Conservation (phyloP, 30 jellyfish, hydroid and myxozoan species). For the Cassiopea andromeda region DNA sequence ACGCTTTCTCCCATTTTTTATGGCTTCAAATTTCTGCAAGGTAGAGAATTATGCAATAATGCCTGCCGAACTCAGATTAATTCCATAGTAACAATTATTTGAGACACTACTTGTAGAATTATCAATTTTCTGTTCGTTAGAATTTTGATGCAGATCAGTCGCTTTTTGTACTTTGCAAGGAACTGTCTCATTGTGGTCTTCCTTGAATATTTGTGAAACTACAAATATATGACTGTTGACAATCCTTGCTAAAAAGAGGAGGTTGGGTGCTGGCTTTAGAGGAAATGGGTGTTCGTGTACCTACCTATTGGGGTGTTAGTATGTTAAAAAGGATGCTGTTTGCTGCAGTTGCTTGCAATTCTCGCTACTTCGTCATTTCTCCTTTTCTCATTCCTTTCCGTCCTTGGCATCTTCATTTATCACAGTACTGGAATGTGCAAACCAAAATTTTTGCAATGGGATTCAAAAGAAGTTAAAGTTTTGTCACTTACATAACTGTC, state of each 20-base stretch:
- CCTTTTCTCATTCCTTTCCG: constrained; percentile 43
- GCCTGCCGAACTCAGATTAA: constrained; percentile 34
- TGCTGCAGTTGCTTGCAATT: constrained; percentile 19
- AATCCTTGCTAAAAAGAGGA: constrained; percentile 1
- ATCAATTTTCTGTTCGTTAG: constrained; percentile 17
- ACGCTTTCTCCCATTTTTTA: constrained; percentile 28
- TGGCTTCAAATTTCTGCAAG: constrained; percentile 44
- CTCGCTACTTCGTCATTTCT: constrained; percentile 23
- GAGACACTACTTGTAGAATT: constrained; percentile 28
- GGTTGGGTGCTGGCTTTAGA: constrained; percentile 5
- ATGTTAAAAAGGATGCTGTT: constrained; percentile 20
- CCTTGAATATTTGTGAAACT: constrained; percentile 23
- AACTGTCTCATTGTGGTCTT: constrained; percentile 35
- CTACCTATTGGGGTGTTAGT: not conserved
- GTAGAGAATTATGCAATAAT: constrained; percentile 29
- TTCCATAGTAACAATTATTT: constrained; percentile 18
- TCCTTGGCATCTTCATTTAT: constrained; percentile 45
- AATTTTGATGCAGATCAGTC: not conserved
- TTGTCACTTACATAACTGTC: not conserved
- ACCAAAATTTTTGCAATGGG: not conserved
- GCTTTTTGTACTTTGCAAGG: not conserved
- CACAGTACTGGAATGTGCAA: constrained; percentile 9
- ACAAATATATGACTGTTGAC: not conserved
- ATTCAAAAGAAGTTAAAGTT: not conserved
- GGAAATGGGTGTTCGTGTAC: not conserved